Evolutionary conservation across 2,113 vertebrate genomes (phyloP), one percentile per base, ranked within the genome.

Genomic region (Hemicordylus capensis): DNA sequence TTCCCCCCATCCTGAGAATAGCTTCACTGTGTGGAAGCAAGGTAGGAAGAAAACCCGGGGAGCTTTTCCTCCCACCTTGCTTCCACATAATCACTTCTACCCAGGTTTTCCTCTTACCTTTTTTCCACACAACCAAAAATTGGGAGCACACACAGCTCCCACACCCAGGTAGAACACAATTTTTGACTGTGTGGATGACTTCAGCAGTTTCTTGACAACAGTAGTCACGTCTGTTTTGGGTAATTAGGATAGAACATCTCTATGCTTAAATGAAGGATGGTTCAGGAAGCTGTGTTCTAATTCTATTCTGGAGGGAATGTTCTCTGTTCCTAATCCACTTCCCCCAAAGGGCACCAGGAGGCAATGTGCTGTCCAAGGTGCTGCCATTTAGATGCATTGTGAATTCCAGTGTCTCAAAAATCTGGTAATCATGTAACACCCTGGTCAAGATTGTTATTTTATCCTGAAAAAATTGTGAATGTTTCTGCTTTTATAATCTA

Each of bases 361-460:
- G 17, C 26, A 44, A 42, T 15, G 34, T 84, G 74, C 83, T 69
- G 63, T 84, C 83, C 83, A 84, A 77, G 63, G 63, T 84, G 37
- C 74, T 77, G 83, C 48, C 48, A 67, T 56, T 8, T 67, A 66
- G n/a, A 19, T n/a, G 14, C n/a, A 7, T 54, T 28, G 46, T 26
- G 17, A 84, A 84, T 44, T 44, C 34, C 73, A 84, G 7, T 1
- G 26, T 37, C 63, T 44, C 12, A 39, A 42, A 66, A 51, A 15
- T 31, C 61, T 63, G 22, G 6, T 17, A 26, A 63, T 8, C 26
- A 9, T n/a, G 2, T 61, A 79, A 79, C 12, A 46, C 19, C 26
- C 59, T 20, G 39, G 42, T 46, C 14, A 17, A 31, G 28, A 3
- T 15, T 37, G 6, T 20, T 61, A 26, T 59, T 37, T 11, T 51